phyloP scores from a whole-genome alignment of 2,113 vertebrate genomes.

The Clupea harengus region DNA sequence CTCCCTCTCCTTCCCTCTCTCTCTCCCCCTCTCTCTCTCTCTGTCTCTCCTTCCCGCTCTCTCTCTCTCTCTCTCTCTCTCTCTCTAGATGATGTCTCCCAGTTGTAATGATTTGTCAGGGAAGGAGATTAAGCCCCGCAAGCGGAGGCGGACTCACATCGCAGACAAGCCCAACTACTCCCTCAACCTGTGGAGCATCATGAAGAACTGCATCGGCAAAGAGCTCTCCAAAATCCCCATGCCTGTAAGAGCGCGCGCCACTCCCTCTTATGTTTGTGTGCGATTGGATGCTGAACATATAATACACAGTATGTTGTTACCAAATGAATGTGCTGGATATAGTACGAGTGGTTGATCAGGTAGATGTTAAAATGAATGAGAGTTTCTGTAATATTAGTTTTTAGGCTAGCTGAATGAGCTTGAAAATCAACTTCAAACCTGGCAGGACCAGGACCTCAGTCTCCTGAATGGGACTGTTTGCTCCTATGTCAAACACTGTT shows the following conservation, averaged over 20 bases:
- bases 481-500: no score
- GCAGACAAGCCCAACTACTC: conserved; percentile 98
- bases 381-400: no score
- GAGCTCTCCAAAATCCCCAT: conserved; percentile 98
- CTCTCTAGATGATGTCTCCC: conserved; percentile 56
- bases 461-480: not conserved
- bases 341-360: no score
- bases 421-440: no score
- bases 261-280: not conserved
- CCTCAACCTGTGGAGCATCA: conserved; percentile 99
- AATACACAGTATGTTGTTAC: not conserved
- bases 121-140: conserved; percentile 72
- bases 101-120: conserved; percentile 72
- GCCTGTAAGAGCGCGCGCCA: conserved; percentile 74
- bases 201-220: conserved; percentile 99
- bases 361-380: no score
- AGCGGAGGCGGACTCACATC: conserved; percentile 80
- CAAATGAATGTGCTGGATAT: no score
- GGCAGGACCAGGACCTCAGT: no score
- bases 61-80: not conserved
- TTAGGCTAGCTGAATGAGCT: no score
- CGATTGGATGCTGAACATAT: not conserved
- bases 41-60: not conserved
- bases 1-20: not conserved
- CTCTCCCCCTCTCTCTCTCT: not conserved